Conservation (phyloP, 1,140 invertebrate genomes). For the Mycetomoellerius zeteki region DNA sequence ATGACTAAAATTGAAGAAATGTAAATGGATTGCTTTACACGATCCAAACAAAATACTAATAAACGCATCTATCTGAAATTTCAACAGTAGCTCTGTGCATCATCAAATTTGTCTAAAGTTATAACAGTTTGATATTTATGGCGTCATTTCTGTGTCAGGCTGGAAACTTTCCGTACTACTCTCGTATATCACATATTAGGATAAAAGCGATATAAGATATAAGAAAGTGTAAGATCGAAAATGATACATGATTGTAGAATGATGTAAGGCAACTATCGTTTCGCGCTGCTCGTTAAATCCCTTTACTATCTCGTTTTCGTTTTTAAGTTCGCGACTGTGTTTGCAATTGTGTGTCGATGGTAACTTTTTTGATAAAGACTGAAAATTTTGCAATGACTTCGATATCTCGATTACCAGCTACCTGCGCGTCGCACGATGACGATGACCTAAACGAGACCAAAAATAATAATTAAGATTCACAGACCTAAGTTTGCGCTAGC, state of each 20-base stretch:
- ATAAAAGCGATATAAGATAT: conserved; percentile 1
- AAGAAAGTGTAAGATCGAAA: conserved; percentile 2
- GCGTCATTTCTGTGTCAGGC: no score
- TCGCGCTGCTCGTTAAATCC: conserved; percentile 25
- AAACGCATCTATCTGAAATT: no score
- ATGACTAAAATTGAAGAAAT: no score
- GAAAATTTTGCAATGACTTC: conserved; percentile 68
- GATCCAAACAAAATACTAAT: no score
- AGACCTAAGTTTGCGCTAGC: conserved; percentile 62
- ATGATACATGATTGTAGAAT: neutral
- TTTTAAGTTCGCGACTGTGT: conserved; percentile 16
- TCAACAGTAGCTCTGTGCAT: no score
- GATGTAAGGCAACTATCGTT: neutral
- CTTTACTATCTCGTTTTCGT: neutral
- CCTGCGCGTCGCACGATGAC: conserved; percentile 66
- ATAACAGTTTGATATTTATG: no score
- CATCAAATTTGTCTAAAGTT: no score
- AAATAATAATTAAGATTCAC: conserved; percentile 45
- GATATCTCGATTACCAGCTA: conserved; percentile 46
- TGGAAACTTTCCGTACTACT: no score
- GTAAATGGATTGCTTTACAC: no score
- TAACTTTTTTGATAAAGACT: conserved; percentile 72
- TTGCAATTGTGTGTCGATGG: conserved; percentile 35
- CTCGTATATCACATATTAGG: conserved; percentile 16
- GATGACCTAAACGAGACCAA: conserved; percentile 67